Base-by-base conservation (phyloP, 2,797 vertebrate genomes). In the Pyrocephalus nanus region DNA sequence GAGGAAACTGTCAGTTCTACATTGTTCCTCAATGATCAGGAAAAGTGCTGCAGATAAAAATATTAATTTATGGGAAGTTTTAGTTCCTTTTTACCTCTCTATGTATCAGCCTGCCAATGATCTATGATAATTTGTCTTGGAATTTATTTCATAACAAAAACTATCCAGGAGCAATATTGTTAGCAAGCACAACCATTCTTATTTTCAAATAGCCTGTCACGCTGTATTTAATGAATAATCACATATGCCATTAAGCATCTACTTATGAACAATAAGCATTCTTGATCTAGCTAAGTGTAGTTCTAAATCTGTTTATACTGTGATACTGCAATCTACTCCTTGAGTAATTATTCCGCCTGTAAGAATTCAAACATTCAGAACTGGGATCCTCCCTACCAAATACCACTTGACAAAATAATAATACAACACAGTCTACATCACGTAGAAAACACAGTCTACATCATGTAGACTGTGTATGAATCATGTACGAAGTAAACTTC, bases 191-290 rank as follows among this genome's bases (percentile, higher is more conserved):
- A 45, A 81, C 29, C 12, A 22, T 58, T 97, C 92, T 93, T 89
- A 91, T 93, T 97, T 97, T 90, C 94, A 96, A 94, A 94, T 32
- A 93, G 66, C 45, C 55, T 90, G 70, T 94, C 71, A 48, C 11
- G 26, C 3, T 50, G 15, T 79, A 62, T 61, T 92, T 75, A 62
- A 73, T 72, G 81, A 94, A 81, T 45, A 90, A 73, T 11, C 36
- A 82, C 47, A 67, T 29, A 73, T 36, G 55, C n/a, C 47, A 79
- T 62, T 76, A 87, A 89, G 25, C 43, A 82, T 20, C 55, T 91
- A 58, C 27, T 87, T 73, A 85, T 1, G 23, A 91, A 93, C n/a
- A 76, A 53, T 48, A 77, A 45, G 45, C 27, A 90, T 80, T 92
- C 71, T 11, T 29, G 38, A 88, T 9, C 74, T 64, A 26, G 12